A percentile compares a stretch with the other conserved stretches of the same genome.
Evolutionary conservation across 2,888 invertebrate genomes (phyloP).

Genomic region (Nemoura dubitans): DNA sequence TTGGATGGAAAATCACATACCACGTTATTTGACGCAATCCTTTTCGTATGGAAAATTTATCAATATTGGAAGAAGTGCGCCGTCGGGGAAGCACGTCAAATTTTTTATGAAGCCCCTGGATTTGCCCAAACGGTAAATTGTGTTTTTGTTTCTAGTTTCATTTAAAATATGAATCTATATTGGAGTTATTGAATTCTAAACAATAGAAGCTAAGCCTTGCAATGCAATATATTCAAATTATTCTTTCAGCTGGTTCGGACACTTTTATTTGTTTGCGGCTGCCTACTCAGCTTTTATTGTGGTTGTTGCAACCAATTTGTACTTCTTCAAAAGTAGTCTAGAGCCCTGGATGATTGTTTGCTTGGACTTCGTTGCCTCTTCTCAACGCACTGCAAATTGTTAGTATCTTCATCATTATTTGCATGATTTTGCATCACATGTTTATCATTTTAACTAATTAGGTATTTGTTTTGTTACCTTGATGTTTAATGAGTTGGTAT

Average conservation of each 20-base stretch:
- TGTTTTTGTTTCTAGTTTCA: conserved; percentile 19
- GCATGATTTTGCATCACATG: neutral
- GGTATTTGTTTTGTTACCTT: neutral
- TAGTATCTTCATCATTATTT: conserved; percentile 53
- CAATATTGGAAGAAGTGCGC: conserved; percentile 60
- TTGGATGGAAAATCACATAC: conserved; percentile 72
- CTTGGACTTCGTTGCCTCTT: conserved; percentile 62
- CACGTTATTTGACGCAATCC: conserved; percentile 70
- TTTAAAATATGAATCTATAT: neutral
- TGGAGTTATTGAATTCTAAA: neutral
- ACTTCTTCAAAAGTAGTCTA: conserved; percentile 62
- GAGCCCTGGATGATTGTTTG: conserved; percentile 62
- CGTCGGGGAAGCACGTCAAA: neutral
- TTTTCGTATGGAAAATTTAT: conserved; percentile 80
- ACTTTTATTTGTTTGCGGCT: conserved; percentile 80
- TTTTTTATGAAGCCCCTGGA: conserved; percentile 62
- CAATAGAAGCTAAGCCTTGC: neutral
- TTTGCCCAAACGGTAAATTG: conserved; percentile 72
- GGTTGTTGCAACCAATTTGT: conserved; percentile 63
- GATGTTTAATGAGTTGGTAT: neutral
- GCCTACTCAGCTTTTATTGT: conserved; percentile 65
- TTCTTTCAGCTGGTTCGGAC: conserved; percentile 71
- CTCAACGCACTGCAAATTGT: conserved; percentile 64
- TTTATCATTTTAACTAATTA: neutral
- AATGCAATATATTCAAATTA: conserved; percentile 8